phyloP scores from a whole-genome alignment of 2,797 vertebrate genomes.

The Gambusia yucatana region DNA sequence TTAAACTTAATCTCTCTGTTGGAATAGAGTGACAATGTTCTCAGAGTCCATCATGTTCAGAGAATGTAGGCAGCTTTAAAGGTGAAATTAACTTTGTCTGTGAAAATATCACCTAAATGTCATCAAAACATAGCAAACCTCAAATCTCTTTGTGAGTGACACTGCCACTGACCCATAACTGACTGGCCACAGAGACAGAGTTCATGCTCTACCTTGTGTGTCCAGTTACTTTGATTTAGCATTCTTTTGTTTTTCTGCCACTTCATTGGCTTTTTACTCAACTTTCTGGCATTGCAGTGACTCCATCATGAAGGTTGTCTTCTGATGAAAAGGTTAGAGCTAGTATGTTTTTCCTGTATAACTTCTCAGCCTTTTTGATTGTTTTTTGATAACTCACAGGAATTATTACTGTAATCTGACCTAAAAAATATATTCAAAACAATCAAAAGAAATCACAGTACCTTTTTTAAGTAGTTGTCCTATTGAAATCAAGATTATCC shows the following conservation, averaged over 20 bases:
- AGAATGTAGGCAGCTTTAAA: constrained; percentile 41
- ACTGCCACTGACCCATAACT: constrained; percentile 45
- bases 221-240: constrained; percentile 26
- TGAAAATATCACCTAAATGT: constrained; percentile 74
- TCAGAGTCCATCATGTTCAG: constrained; percentile 35
- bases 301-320: not conserved
- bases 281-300: not conserved
- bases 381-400: too few species aligned
- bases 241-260: constrained; percentile 15
- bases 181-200: constrained; percentile 36
- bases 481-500: not conserved
- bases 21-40: constrained; percentile 19
- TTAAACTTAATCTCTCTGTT: not conserved
- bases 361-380: not conserved
- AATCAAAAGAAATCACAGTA: not conserved
- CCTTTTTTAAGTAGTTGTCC: not conserved
- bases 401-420: not conserved
- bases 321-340: not conserved
- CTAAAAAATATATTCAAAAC: not conserved
- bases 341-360: not conserved
- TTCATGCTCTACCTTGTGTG: constrained; percentile 28
- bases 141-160: constrained; percentile 31
- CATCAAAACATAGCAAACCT: constrained; percentile 53
- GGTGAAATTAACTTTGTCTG: constrained; percentile 35
- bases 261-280: constrained; percentile 7